Conservation (phyloP, 2,888 invertebrate genomes). For the Amiota mariae region DNA sequence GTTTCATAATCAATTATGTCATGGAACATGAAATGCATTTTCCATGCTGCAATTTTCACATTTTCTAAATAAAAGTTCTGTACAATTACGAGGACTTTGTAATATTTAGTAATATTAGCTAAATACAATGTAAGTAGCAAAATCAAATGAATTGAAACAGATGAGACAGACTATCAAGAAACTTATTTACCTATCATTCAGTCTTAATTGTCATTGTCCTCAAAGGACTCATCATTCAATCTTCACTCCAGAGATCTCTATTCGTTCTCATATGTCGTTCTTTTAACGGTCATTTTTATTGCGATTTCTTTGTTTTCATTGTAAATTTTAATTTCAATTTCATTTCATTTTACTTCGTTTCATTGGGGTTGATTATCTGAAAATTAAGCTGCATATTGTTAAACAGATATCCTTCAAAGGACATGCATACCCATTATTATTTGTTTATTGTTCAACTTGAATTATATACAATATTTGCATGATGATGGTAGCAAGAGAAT, state of each 20-base stretch:
- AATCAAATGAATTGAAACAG: too few relatives aligned
- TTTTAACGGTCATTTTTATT: slow-evolving; percentile 22
- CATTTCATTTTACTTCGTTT: slow-evolving; percentile 2
- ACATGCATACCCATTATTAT: slow-evolving; percentile 27
- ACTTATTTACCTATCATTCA: too few relatives aligned
- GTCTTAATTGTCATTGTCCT: too few relatives aligned
- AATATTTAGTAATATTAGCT: too few relatives aligned
- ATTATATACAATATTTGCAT: slow-evolving; percentile 27
- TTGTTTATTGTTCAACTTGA: too few relatives aligned
- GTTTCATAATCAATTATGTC: slow-evolving; percentile 25
- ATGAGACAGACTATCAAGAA: too few relatives aligned
- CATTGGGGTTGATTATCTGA: slow-evolving; percentile 50
- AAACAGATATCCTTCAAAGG: slow-evolving; percentile 26
- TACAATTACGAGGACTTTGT: too few relatives aligned
- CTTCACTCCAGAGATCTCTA: too few relatives aligned
- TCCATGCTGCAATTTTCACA: slow-evolving; percentile 57
- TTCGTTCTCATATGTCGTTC: too few relatives aligned
- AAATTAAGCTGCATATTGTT: slow-evolving; percentile 39
- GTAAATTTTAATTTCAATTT: slow-evolving; percentile 36
- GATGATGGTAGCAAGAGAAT: background rate
- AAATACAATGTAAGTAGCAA: too few relatives aligned
- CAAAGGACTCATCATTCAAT: too few relatives aligned
- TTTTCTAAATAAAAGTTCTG: slow-evolving; percentile 35
- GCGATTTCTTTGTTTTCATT: slow-evolving; percentile 42
- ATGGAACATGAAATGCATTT: slow-evolving; percentile 59